These are phyloP conservation scores for Tachystola acroxantha DNA, from an alignment of 2,888 invertebrate species.

Conservation along the genomic window DNA sequence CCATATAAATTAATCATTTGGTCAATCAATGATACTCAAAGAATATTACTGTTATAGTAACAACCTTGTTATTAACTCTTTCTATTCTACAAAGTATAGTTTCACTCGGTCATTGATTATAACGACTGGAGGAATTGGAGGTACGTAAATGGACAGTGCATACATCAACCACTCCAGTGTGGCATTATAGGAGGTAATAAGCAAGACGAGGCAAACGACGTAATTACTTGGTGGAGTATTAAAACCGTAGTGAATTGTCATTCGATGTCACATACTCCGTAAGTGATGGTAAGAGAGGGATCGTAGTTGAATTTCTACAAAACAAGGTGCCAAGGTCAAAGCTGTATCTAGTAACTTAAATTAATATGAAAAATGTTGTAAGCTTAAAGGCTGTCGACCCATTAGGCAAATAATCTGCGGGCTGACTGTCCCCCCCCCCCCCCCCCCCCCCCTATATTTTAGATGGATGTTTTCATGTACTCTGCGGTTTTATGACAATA, in stretches of 20 bases:
- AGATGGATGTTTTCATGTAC: no score
- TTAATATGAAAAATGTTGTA: no score
- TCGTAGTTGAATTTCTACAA: no score
- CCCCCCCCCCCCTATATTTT: no score
- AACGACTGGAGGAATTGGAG: neutral
- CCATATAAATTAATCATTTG: no score
- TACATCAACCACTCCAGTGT: constrained; percentile 6
- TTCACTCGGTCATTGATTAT: constrained; percentile 2
- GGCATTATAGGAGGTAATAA: constrained; percentile 16
- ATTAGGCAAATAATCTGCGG: no score
- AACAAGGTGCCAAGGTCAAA: no score
- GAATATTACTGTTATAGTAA: neutral
- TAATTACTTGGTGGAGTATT: constrained; percentile 8
- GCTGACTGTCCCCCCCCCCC: no score
- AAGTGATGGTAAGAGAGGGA: neutral
- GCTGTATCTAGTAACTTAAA: no score
- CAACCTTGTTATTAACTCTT: neutral
- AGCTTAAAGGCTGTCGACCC: no score
- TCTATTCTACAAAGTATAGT: neutral
- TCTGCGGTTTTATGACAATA: no score
- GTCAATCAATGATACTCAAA: no score
- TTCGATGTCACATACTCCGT: constrained; percentile 2
- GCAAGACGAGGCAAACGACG: constrained; percentile 17
- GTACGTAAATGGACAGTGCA: constrained; percentile 1
- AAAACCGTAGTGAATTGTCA: constrained; percentile 4